A percentile compares a stretch with the other conserved stretches of the same genome.
These are phyloP conservation scores for Rachycentron canadum DNA, from an alignment of 2,797 vertebrate species.

Conservation along the genomic window DNA sequence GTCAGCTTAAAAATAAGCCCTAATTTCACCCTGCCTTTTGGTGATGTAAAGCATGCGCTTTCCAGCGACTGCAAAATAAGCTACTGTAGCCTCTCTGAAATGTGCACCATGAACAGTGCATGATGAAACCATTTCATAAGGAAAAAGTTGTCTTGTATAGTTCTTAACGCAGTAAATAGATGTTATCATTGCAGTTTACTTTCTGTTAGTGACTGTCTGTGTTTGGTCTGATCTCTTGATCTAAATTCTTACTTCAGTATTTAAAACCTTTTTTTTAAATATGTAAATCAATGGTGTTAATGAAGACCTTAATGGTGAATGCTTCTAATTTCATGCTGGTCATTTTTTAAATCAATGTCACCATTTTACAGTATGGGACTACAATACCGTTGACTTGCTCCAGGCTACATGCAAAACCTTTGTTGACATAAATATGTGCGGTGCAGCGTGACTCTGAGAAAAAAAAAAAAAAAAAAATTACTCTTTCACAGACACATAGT, in stretches of 20 bases:
- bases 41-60: constrained; percentile 48
- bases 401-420: constrained; percentile 29
- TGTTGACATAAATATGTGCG: constrained; percentile 26
- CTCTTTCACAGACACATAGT: constrained; percentile 45
- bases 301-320: not conserved
- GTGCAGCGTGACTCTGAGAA: constrained; percentile 20
- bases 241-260: constrained; percentile 12
- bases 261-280: not conserved
- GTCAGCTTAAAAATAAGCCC: constrained; percentile 17
- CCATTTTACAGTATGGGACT: not conserved
- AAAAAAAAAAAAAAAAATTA: constrained; percentile 8
- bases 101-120: constrained; percentile 44
- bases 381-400: constrained; percentile 4
- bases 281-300: not conserved
- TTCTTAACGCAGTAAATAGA: constrained; percentile 53
- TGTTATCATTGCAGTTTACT: constrained; percentile 19
- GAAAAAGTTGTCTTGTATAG: constrained; percentile 50
- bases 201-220: constrained; percentile 13
- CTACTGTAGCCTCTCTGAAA: constrained; percentile 40
- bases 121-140: constrained; percentile 71
- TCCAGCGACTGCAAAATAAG: constrained; percentile 39
- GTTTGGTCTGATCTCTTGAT: not conserved
- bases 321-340: constrained; percentile 11
- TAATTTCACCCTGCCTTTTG: constrained; percentile 46
- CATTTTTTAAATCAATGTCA: not conserved